A percentile compares a stretch with the other conserved stretches of the same genome.
Evolutionary conservation across 2,797 vertebrate genomes (phyloP).

Genomic region (Argentina silus): DNA sequence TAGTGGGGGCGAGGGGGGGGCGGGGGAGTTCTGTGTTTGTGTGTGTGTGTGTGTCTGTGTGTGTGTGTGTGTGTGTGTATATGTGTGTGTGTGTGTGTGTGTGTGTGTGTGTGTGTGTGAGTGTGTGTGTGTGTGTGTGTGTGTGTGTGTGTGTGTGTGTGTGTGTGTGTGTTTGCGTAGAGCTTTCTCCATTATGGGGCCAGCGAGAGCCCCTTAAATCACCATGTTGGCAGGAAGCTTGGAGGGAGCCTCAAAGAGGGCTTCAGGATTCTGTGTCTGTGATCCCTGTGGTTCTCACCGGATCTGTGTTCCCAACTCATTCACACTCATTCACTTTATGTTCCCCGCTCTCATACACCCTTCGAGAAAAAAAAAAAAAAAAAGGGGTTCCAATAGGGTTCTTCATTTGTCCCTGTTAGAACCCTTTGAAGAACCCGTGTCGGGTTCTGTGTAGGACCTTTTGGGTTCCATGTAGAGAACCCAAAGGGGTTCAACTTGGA

Average conservation of each 20-base stretch:
- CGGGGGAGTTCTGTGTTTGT: conserved; percentile 12
- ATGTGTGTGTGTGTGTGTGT: too few relatives aligned
- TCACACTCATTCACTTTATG: background rate
- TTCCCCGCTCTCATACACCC: background rate
- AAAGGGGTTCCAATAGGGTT: too few relatives aligned
- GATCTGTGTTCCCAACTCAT: background rate
- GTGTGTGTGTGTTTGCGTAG: background rate
- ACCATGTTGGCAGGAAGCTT: background rate
- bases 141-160: conserved; percentile 10
- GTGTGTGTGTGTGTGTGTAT: too few relatives aligned
- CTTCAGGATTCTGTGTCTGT: background rate
- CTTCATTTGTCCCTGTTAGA: too few relatives aligned
- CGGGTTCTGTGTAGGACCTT: too few relatives aligned
- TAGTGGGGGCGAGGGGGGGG: background rate
- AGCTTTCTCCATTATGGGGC: background rate
- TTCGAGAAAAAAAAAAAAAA: too few relatives aligned
- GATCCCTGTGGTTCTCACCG: conserved; percentile 1
- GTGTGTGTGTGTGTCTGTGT: conserved; percentile 18
- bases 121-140: conserved; percentile 15
- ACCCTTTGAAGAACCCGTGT: too few relatives aligned
- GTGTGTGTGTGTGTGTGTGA: conserved; percentile 12
- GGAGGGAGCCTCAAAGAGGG: background rate
- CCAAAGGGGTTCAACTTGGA: too few relatives aligned
- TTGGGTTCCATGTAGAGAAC: too few relatives aligned
- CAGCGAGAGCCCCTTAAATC: conserved; percentile 4